Evolutionary conservation across 2,113 vertebrate species (phyloP).

Genomic region (Choloepus hoffmanni): DNA sequence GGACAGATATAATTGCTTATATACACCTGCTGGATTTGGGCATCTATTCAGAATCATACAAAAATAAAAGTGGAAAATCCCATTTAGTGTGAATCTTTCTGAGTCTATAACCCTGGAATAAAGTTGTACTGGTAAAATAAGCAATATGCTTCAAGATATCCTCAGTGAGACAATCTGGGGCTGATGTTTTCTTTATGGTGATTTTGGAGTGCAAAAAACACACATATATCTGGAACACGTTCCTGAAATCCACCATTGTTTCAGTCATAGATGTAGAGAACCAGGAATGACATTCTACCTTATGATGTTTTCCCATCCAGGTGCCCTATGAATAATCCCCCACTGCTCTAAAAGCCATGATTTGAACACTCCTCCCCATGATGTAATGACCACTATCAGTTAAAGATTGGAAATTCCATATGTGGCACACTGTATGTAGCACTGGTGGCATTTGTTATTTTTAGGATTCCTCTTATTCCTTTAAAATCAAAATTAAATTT

Average conservation of each 20-base stretch:
- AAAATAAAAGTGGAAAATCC: conserved; percentile 25
- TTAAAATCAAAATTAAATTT: neutral
- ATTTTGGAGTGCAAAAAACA: neutral
- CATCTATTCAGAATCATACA: conserved; percentile 28
- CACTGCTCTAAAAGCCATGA: neutral
- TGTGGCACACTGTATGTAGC: neutral
- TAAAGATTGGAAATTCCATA: neutral
- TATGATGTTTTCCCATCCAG: neutral
- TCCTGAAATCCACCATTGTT: neutral
- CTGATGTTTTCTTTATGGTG: neutral
- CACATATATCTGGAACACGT: neutral
- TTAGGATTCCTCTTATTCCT: neutral
- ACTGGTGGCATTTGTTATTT: neutral
- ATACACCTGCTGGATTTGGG: conserved; percentile 43
- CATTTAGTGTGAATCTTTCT: conserved; percentile 39
- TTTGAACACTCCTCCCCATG: neutral
- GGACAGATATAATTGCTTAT: conserved; percentile 38
- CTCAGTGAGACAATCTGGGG: neutral
- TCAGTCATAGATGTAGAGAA: neutral
- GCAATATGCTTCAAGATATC: neutral
- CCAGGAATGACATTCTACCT: neutral
- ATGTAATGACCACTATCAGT: neutral
- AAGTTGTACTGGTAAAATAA: neutral
- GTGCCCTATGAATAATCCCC: neutral
- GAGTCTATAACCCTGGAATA: neutral